These are phyloP conservation scores for Agriopis marginaria DNA, from an alignment of 2,888 invertebrate species.

Conservation along the genomic window DNA sequence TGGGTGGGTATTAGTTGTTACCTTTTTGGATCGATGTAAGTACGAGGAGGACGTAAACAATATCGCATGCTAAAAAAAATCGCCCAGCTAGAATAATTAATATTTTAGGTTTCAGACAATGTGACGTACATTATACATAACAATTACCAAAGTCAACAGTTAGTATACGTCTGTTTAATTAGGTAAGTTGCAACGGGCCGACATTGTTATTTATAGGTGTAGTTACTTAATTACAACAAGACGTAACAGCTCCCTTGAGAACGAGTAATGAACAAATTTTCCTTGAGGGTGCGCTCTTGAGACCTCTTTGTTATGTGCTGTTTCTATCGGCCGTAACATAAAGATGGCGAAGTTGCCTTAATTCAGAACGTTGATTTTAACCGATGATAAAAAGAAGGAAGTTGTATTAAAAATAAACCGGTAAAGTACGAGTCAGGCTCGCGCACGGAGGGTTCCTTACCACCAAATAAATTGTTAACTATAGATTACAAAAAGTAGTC, in stretches of 20 bases:
- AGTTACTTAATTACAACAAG: conserved; percentile 49
- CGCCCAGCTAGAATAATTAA: too few relatives aligned
- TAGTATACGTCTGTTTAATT: conserved; percentile 47
- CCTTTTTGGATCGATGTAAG: too few relatives aligned
- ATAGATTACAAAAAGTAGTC: too few relatives aligned
- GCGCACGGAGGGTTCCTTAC: too few relatives aligned
- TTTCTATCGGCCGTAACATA: neutral
- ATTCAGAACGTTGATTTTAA: neutral
- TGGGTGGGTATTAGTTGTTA: too few relatives aligned
- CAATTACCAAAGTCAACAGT: conserved; percentile 42
- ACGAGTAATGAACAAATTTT: conserved; percentile 55
- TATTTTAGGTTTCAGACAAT: neutral
- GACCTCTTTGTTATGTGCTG: neutral
- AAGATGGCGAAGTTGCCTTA: neutral
- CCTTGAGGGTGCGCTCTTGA: conserved; percentile 88
- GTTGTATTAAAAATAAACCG: too few relatives aligned
- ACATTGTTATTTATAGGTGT: conserved; percentile 42
- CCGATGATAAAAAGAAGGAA: neutral
- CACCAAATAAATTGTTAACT: too few relatives aligned
- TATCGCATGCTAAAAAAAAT: too few relatives aligned
- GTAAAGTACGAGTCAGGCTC: too few relatives aligned
- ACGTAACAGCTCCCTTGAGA: conserved; percentile 48
- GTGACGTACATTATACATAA: conserved; percentile 27
- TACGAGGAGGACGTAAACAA: too few relatives aligned
- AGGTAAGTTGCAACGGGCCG: conserved; percentile 40